These are phyloP conservation scores for Leuciscus waleckii DNA, from an alignment of 2,797 vertebrate genomes.

Conservation along the genomic window DNA sequence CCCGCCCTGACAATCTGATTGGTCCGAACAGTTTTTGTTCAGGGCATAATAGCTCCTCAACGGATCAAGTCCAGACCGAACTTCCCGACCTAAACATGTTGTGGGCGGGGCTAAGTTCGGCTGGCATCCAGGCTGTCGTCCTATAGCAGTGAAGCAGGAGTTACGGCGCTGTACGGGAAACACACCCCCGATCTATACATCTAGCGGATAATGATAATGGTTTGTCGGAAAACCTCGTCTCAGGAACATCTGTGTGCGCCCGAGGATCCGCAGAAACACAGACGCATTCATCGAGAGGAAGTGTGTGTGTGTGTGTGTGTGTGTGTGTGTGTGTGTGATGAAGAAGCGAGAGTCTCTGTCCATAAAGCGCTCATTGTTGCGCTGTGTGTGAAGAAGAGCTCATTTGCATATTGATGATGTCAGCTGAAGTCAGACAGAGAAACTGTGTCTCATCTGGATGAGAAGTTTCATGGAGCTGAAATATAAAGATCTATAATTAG, in stretches of 20 bases:
- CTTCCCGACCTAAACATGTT: no score
- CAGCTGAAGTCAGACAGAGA: slow-evolving; percentile 72
- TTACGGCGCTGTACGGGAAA: no score
- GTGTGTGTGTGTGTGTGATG: slow-evolving; percentile 74
- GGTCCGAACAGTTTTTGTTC: no score
- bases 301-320: slow-evolving; percentile 74
- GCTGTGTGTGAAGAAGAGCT: slow-evolving; percentile 47
- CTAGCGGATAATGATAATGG: no score
- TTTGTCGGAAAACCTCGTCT: slow-evolving; percentile 60
- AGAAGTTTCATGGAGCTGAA: slow-evolving; percentile 2
- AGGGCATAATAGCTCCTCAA: no score
- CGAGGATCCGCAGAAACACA: slow-evolving; percentile 73
- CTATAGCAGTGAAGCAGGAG: no score
- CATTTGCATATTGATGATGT: slow-evolving; percentile 79
- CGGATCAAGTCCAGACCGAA: no score
- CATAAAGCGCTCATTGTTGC: slow-evolving; percentile 81
- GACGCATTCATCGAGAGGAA: slow-evolving; percentile 79
- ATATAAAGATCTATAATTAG: background rate
- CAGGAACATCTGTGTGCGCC: slow-evolving; percentile 77
- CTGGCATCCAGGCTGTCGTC: no score
- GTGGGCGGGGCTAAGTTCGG: no score
- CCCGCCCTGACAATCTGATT: no score
- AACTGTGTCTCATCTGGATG: slow-evolving; percentile 7
- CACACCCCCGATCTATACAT: no score
- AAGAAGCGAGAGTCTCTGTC: slow-evolving; percentile 76